These are phyloP conservation scores for Grantiella picta DNA, from an alignment of 2,113 vertebrate species.

Conservation along the genomic window DNA sequence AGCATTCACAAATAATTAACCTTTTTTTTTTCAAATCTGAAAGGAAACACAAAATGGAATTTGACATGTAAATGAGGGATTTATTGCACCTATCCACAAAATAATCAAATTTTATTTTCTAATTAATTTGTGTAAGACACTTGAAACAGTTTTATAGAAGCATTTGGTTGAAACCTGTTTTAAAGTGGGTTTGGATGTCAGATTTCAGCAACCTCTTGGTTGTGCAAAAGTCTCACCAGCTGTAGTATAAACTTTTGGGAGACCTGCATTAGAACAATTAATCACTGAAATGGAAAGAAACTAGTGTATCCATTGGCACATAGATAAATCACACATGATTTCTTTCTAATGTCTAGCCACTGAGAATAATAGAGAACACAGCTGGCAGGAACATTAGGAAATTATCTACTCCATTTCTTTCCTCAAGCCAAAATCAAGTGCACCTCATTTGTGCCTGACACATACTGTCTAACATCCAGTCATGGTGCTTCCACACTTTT, in stretches of 20 bases:
- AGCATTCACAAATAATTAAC: neutral
- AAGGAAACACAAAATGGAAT: neutral
- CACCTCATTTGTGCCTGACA: neutral
- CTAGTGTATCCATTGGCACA: neutral
- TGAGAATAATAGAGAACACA: conserved; percentile 30
- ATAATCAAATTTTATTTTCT: neutral
- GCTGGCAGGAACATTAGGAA: neutral
- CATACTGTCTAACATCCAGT: neutral
- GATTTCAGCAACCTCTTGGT: neutral
- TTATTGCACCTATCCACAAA: neutral
- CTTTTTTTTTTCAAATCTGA: neutral
- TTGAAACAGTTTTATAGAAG: neutral
- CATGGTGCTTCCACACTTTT: neutral
- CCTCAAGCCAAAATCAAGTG: conserved; percentile 7
- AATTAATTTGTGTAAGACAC: neutral
- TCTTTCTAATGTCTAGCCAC: neutral
- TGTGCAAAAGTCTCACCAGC: neutral
- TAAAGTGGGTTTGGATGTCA: neutral
- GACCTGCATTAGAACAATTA: conserved; percentile 19
- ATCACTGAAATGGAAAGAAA: conserved; percentile 33
- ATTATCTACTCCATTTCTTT: conserved; percentile 37
- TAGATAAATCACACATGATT: conserved; percentile 48
- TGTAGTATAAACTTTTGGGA: conserved; percentile 2
- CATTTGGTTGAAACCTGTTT: neutral
- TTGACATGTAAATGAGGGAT: neutral